phyloP scores from a whole-genome alignment of 2,797 vertebrate genomes.

The Perodicticus potto region DNA sequence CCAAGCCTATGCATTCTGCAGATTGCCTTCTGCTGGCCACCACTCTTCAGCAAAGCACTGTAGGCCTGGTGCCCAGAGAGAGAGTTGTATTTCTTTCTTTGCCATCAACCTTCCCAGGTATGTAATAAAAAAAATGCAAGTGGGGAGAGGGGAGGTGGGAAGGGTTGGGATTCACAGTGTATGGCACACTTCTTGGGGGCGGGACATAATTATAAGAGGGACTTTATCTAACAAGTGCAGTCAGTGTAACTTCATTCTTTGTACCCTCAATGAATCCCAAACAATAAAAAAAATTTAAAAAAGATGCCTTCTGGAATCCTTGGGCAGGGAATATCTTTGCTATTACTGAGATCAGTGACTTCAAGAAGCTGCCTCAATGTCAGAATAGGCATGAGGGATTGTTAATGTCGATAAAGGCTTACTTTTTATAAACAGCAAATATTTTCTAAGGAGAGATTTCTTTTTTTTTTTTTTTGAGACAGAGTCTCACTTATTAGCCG shows the following conservation, averaged over 20 bases:
- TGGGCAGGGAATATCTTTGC: background rate
- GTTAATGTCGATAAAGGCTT: background rate
- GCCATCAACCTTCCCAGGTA: background rate
- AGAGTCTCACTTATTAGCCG: no score
- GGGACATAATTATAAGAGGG: no score
- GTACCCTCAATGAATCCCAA: no score
- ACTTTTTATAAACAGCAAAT: background rate
- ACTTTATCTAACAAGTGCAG: no score
- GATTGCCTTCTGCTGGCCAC: background rate
- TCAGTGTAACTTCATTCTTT: no score
- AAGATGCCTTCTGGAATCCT: background rate
- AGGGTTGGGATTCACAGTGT: no score
- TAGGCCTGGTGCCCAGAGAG: background rate
- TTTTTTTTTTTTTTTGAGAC: no score
- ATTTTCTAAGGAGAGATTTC: constrained; percentile 26
- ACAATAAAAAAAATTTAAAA: no score
- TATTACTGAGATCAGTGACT: background rate
- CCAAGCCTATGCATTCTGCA: background rate
- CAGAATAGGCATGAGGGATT: background rate
- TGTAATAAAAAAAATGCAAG: no score
- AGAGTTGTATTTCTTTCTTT: background rate
- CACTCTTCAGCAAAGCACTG: background rate
- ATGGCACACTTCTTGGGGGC: no score
- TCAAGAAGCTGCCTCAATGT: background rate
- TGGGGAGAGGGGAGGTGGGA: no score